Evolutionary conservation across 2,888 invertebrate genomes (phyloP).

Genomic region (Heliconius erato): DNA sequence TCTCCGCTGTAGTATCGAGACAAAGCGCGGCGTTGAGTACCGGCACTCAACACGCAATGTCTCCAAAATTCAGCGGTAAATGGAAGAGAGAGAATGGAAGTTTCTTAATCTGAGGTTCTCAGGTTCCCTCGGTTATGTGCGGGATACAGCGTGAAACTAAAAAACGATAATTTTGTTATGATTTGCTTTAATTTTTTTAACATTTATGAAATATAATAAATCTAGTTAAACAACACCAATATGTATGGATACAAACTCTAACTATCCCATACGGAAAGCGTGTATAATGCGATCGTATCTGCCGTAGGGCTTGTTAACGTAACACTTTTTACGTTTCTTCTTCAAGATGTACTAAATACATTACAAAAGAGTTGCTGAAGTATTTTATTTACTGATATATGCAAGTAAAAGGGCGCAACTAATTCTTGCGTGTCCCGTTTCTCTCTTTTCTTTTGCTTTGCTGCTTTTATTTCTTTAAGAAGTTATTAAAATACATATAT

Average conservation of each 20-base stretch:
- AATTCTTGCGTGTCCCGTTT: not conserved
- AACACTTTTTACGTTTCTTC: constrained; percentile 33
- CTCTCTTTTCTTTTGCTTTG: not conserved
- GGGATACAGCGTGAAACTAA: too few relatives aligned
- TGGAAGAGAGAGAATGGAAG: too few relatives aligned
- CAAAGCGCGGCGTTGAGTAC: too few relatives aligned
- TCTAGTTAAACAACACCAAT: not conserved
- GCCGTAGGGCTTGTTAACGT: constrained; percentile 44
- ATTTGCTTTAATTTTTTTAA: not conserved
- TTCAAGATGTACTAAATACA: not conserved
- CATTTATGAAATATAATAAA: not conserved
- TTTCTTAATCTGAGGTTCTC: too few relatives aligned
- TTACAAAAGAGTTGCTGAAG: not conserved
- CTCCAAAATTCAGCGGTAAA: too few relatives aligned
- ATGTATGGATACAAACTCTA: not conserved
- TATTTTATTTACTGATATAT: not conserved
- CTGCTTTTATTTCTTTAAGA: not conserved
- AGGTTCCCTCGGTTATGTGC: too few relatives aligned
- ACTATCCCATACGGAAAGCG: constrained; percentile 48
- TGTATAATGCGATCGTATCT: constrained; percentile 39
- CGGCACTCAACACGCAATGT: too few relatives aligned
- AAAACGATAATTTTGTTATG: too few relatives aligned
- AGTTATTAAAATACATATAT: not conserved
- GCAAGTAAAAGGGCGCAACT: not conserved
- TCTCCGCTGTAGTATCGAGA: too few relatives aligned